Base-by-base conservation (phyloP, 1,140 invertebrate genomes). In the Drosophila arawakana region DNA sequence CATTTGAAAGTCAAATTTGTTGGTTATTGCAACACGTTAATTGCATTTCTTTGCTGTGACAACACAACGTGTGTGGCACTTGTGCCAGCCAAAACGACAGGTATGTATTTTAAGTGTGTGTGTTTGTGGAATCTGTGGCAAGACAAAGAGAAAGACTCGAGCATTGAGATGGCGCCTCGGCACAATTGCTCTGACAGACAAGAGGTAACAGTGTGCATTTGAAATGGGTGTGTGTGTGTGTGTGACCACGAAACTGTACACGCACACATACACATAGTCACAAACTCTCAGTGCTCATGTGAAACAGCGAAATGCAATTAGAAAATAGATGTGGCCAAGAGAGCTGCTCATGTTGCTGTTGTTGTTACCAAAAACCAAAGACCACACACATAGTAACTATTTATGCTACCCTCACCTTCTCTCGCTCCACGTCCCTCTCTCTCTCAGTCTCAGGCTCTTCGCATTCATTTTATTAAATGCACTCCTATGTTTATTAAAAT, bases 301-400 rank as follows among this genome's bases (percentile, higher is more conserved):
- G 54, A 2, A 86, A 86, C 83, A 80, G 78, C 76, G 66, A 86
- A 86, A 86, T 83, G 83, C 83, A 86, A 86, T 86, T 86, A 86
- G 83, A 85, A 83, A 83, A 86, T 89, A 89, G 73, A 88, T 86
- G 83, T 80, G 83, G 83, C 80, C 66, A 77, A 52, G 34, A 39
- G 21, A 44, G 37, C 43, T 13, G 60, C 60, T 62, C 30, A 55
- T 70, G 59, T 13, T 58, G 59, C 50, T 76, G 54, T 25, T 69
- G 61, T 39, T 73, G 52, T 25, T 58, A 60, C 70, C 70, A 60
- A 65, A 75, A 1, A 69, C 46, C 44, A 34, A 55, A 30, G 50
- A 70, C 72, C 72, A 62, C 72, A 74, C 66, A 37, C 25, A 50
- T 3, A 11, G 10, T n/a, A 35, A 21, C 30, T 11, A 35, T 55